Base-by-base conservation (phyloP, 2,888 invertebrate species). In the Parascotia fuliginaria region DNA sequence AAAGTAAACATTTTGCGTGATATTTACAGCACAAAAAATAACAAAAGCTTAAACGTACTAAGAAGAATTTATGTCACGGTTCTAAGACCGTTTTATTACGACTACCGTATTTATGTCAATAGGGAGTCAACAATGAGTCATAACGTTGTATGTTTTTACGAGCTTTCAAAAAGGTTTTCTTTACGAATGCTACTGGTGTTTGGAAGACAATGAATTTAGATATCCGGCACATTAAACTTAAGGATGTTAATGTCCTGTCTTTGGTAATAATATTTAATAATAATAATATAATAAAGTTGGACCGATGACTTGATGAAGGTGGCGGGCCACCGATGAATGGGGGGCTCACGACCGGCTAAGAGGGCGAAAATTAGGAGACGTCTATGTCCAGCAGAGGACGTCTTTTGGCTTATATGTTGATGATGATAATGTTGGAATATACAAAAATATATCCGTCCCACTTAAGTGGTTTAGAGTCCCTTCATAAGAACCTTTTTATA, bases 71-170 rank as follows among this genome's bases (percentile, higher is more conserved):
- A 73, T 73, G 77, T 73, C 71, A 70, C 60, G 70, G 63, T 67
- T 69, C 72, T 66, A 65, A 75, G 65, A 66, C 69, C 57, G 60
- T 76, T 81, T 83, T 80, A 83, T 75, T 72, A 62, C 73, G 65
- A 60, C 72, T 73, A 63, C 69, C 62, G 74, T 73, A 73, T 79
- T 81, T 81, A 76, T 76, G 81, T 81, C 79, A 76, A 78, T 79
- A 72, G 65, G 65, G 68, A 73, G 71, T 70, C 64, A 76, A 83
- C 83, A 83, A 83, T 78, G 81, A 80, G 73, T 79, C 84, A 81
- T 84, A 85, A 83, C 72, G 65, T 76, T 74, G 68, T 72, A 71
- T 72, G 66, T 65, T 75, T 81, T 83, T 83, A 83, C 68, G 74
- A 57, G 49, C 50, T 48, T 68, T 58, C 58, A 54, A 56, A 60